Evolutionary conservation across 2,797 vertebrate species (phyloP).

Genomic region (Myiothlypis chrysogaster): DNA sequence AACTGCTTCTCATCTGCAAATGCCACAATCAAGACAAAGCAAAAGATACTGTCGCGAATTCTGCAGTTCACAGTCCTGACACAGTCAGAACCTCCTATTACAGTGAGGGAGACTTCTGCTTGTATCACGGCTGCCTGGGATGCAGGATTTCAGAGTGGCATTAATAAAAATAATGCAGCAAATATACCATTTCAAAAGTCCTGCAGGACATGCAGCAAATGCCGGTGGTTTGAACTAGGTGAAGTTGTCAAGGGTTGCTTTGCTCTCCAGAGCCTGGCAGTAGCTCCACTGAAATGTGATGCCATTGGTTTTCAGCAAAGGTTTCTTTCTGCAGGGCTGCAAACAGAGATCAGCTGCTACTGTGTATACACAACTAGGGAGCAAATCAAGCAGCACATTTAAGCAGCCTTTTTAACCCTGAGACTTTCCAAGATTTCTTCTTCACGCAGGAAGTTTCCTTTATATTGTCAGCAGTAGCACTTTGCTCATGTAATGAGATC

Average conservation of each 20-base stretch:
- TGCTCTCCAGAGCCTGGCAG: constrained; percentile 79
- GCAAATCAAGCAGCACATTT: constrained; percentile 83
- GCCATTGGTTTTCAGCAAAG: constrained; percentile 86
- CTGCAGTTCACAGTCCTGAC: constrained; percentile 48
- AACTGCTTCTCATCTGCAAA: constrained; percentile 37
- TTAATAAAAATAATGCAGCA: neutral
- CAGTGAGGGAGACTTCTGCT: neutral
- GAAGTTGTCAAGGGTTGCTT: constrained; percentile 79
- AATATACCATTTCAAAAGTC: neutral
- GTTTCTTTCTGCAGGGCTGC: constrained; percentile 86
- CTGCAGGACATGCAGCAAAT: constrained; percentile 46
- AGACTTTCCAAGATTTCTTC: constrained; percentile 84
- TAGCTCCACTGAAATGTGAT: constrained; percentile 85
- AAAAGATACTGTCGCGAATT: constrained; percentile 22
- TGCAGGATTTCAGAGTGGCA: neutral
- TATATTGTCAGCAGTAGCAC: constrained; percentile 75
- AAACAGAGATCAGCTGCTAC: constrained; percentile 82
- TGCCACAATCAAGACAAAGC: constrained; percentile 12
- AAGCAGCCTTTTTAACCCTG: constrained; percentile 79
- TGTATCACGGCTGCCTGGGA: neutral
- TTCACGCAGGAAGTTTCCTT: constrained; percentile 83
- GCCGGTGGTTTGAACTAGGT: constrained; percentile 49
- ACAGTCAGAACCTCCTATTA: constrained; percentile 21
- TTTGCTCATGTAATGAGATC: constrained; percentile 77
- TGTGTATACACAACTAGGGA: constrained; percentile 83